Base-by-base conservation (phyloP, 2,797 vertebrate genomes). In the Gymnothorax reevesii region DNA sequence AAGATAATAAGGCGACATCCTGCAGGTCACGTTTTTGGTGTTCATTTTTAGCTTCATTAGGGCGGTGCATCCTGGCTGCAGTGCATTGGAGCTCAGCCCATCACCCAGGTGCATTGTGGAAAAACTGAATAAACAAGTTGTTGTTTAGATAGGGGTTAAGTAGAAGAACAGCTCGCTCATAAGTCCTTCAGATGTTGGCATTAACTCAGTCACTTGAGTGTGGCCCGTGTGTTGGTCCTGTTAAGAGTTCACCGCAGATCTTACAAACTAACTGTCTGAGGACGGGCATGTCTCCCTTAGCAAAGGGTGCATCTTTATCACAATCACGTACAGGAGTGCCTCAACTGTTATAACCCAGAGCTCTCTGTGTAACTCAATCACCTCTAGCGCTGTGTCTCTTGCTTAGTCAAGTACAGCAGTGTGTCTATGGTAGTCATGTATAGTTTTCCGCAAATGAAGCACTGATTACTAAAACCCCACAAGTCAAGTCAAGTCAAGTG, bases 41-140 rank as follows among this genome's bases (percentile, higher is more conserved):
- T 55, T 80, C 52, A 22, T 80, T 80, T 80, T 54, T 80, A 80
- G 77, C 77, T 22, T 80, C 17, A n/a, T 80, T 54, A 54, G 77
- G 77, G 77, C 77, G 49, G 49, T 20, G 15, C 49, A 55, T 54
- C 22, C 77, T 54, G 73, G 73, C 73, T 42, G 42, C 73, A 15
- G 42, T 6, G 4, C 8, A 15, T 42, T 77, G 73, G 42, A 77
- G 73, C 73, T 77, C 73, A 77, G 33, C 49, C 77, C 20, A 2
- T n/a, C 25, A 13, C 49, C 52, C 52, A 80, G 52, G 52, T 80
- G 77, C 77, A 80, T 55, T 80, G 77, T 80, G 52, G 77, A 52
- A 54, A 20, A 55, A 52, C 77, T 80, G 77, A 80, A 80, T 55
- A 80, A 80, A 80, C 77, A 80, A 54, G 13, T 8, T 80, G 77